Base-by-base conservation (phyloP, 2,113 vertebrate species). In the Leptosomus discolor region DNA sequence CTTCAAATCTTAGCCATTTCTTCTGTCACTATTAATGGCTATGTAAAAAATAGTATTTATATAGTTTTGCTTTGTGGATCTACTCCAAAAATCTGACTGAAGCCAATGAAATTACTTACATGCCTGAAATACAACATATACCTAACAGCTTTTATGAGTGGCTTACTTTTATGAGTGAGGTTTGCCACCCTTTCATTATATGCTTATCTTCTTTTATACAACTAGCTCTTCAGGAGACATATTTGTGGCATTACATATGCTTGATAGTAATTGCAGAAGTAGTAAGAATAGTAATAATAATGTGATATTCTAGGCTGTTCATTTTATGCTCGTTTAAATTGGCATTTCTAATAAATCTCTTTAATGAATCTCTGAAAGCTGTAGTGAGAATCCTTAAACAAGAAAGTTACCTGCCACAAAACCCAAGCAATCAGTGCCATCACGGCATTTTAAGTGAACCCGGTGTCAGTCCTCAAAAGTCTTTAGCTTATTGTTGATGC, bases 401-500 rank as follows among this genome's bases (percentile, higher is more conserved):
- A 51, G 83, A 79, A 94, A 57, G 78, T 63, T 73, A 82, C 54
- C 68, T 76, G 89, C 92, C 71, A 95, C 88, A 94, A 96, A 96
- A 64, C 92, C 88, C 76, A 80, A 94, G 91, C 77, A 58, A 83
- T 67, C 84, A 87, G 85, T 77, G 80, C 85, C 80, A 79, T 84
- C 89, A 77, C 64, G 95, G 92, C 69, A 61, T 78, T 96, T 84
- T 75, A 85, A 93, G 56, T 85, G 91, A 97, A 96, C 65, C 54
- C 90, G 67, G 61, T 69, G 51, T 69, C 69, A 94, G 16, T n/a
- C 51, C 94, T 95, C 92, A 45, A 85, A 98, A 96, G 69, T 85
- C 95, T 96, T 92, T 68, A 64, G 71, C 92, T 96, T 97, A 85
- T 96, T 98, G 85, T 82, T 97, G 92, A 98, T 98, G 96, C 95